Conservation (phyloP, 2,113 vertebrate species). For the Lepidothrix coronata region DNA sequence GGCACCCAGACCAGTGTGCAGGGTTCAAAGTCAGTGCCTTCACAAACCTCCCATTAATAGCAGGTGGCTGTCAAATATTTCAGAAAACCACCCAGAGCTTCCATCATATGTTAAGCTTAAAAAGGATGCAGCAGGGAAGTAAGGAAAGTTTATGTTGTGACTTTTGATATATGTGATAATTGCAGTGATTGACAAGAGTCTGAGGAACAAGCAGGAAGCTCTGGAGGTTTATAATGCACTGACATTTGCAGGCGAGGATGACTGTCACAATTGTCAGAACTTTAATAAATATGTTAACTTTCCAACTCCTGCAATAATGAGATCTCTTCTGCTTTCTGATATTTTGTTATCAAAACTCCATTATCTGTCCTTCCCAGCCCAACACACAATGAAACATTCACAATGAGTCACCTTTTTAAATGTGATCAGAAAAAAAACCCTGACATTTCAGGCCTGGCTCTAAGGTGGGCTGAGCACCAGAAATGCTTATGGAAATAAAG, state of each 20-base stretch:
- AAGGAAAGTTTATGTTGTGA: slow-evolving; percentile 18
- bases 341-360: slow-evolving; percentile 11
- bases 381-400: neutral
- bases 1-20: neutral
- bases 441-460: neutral
- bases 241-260: slow-evolving; percentile 15
- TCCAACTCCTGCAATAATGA: slow-evolving; percentile 9
- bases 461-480: neutral
- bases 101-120: neutral
- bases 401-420: slow-evolving; percentile 24
- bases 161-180: slow-evolving; percentile 40
- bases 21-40: neutral
- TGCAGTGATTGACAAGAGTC: slow-evolving; percentile 23
- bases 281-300: slow-evolving; percentile 42
- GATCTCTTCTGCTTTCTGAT: neutral
- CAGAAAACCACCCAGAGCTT: neutral
- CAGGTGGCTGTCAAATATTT: neutral
- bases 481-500: neutral
- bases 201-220: slow-evolving; percentile 7
- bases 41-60: neutral
- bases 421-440: neutral
- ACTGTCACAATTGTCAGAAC: slow-evolving; percentile 25
- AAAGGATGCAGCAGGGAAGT: neutral
- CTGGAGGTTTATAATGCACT: slow-evolving; percentile 12
- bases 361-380: slow-evolving; percentile 34